Evolutionary conservation across 1,140 invertebrate genomes (phyloP).

Genomic region (Zaprionus vittiger): DNA sequence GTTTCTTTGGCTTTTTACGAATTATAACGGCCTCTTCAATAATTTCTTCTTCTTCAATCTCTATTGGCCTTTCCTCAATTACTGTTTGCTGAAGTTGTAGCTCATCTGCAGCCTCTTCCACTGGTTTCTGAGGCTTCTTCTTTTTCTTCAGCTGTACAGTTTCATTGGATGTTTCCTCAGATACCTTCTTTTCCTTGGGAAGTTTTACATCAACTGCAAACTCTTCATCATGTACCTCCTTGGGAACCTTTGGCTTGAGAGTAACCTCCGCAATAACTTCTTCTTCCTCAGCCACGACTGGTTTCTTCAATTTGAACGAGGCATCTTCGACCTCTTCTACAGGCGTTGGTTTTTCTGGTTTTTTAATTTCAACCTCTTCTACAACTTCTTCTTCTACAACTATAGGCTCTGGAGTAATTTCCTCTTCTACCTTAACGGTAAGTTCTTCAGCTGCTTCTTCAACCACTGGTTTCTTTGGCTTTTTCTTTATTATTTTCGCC

Average conservation of each 20-base stretch:
- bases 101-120: conserved; percentile 84
- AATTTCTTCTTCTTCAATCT: conserved; percentile 83
- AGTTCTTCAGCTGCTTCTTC: conserved; percentile 68
- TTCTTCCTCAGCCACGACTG: conserved; percentile 65
- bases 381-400: conserved; percentile 67
- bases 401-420: conserved; percentile 61
- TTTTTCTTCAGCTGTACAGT: conserved; percentile 77
- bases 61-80: conserved; percentile 81
- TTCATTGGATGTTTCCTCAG: conserved; percentile 72
- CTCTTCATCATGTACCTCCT: conserved; percentile 71
- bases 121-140: conserved; percentile 79
- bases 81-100: conserved; percentile 84
- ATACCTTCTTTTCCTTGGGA: conserved; percentile 58
- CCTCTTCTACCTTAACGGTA: conserved; percentile 73
- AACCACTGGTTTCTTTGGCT: conserved; percentile 64
- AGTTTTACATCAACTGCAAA: conserved; percentile 76
- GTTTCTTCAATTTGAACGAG: conserved; percentile 64
- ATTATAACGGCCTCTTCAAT: conserved; percentile 73
- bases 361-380: conserved; percentile 69
- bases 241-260: conserved; percentile 77
- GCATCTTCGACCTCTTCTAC: conserved; percentile 57
- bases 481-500: conserved; percentile 68
- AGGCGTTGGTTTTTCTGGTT: conserved; percentile 45
- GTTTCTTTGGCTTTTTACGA: conserved; percentile 79
- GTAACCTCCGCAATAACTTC: conserved; percentile 78